Evolutionary conservation across 1,140 invertebrate species (phyloP), one percentile per base, ranked within the genome.

Genomic region (Littorina saxatilis): DNA sequence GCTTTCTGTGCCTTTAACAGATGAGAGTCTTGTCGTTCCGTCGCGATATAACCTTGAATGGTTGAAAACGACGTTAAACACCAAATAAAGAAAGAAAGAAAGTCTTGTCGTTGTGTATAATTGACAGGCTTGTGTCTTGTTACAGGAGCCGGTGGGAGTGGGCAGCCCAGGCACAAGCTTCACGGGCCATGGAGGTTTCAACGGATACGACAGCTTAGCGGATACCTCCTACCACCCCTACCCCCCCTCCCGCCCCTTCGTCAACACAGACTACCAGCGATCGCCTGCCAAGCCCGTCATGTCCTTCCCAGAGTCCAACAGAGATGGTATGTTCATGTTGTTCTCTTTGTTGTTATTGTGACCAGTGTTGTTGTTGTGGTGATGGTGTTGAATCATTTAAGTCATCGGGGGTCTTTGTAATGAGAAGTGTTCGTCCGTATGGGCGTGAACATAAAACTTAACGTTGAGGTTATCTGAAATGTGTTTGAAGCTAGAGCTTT

Each of bases 271-370:
- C 55, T 91, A 87, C 70, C 68, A 76, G 37, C 66, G 83, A 37
- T 66, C 83, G 47, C 63, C 84, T 4, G 58, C 81, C 43, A 86
- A 85, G 83, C 84, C 86, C 29, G 80, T 86, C 37, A 85, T 80
- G 75, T 72, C 87, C 32, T 89, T 79, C 50, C 90, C 90, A 39
- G 86, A 88, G 78, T 87, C 82, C 72, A 87, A 88, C 74, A 88
- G 89, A 87, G 79, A 87, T 86, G 88, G 90, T 91, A 78, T 80
- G 80, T 68, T 5, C 29, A 32, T 63, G 58, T 63, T n/a, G 7
- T 13, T 17, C 58, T 63, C 27, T 29, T 13, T 63, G 13, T 63
- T 27, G 9, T 63, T 7, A n/a, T 11, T 52, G 50, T 13, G 11
- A 0, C 29, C 9, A 32, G 61, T 63, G 61, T 23, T 11, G 27